Percentiles rank a stretch among this genome's conserved stretches.
These are phyloP conservation scores for Acridotheres tristis DNA, from an alignment of 2,797 vertebrate genomes.

Conservation along the genomic window DNA sequence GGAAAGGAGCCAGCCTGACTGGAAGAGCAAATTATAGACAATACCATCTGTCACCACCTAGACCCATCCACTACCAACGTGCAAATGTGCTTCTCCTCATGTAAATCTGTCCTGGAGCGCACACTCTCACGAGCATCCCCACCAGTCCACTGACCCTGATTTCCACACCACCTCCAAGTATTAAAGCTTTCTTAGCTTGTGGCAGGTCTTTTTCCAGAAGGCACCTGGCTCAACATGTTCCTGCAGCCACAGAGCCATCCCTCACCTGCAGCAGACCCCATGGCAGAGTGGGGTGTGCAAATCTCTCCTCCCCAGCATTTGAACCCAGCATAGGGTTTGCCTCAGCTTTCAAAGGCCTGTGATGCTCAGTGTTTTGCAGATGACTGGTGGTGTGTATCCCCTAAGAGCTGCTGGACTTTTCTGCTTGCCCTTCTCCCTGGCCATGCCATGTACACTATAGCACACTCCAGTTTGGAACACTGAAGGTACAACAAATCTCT, in stretches of 20 bases:
- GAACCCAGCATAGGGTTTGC: neutral
- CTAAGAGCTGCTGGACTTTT: neutral
- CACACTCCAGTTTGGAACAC: neutral
- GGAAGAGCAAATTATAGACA: neutral
- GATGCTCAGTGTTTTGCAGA: neutral
- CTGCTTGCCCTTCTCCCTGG: neutral
- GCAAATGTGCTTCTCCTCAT: neutral
- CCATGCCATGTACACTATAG: rapidly evolving
- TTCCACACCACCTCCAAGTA: neutral
- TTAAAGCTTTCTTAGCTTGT: neutral
- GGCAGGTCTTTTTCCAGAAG: neutral
- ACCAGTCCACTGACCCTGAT: neutral
- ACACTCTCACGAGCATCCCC: rapidly evolving
- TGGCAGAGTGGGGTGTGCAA: neutral
- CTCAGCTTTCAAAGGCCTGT: neutral
- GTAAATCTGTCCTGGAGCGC: neutral
- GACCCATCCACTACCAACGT: neutral
- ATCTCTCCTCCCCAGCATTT: neutral
- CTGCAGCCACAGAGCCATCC: neutral
- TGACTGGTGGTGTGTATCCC: neutral
- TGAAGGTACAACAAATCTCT: neutral
- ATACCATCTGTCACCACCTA: neutral
- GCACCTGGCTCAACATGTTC: rapidly evolving
- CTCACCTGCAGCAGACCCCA: rapidly evolving
- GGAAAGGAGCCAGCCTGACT: neutral